Base-by-base conservation (phyloP, 2,888 invertebrate genomes). In the Patella caerulea region DNA sequence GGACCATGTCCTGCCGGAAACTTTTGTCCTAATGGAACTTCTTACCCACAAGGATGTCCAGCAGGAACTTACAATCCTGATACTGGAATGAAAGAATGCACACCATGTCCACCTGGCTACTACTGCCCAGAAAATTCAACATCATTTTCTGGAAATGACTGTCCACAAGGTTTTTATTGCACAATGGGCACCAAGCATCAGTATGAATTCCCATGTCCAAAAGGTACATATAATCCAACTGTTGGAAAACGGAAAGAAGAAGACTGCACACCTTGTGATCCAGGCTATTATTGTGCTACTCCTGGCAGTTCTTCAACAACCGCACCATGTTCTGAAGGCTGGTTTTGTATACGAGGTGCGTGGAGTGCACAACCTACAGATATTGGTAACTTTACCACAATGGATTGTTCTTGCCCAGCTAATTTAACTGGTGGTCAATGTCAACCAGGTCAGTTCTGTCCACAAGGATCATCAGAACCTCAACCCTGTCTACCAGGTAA, bases 1-100 rank as follows among this genome's bases (percentile, higher is more conserved):
- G 89, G 90, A n/a, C 87, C 87, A 0, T 91, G 91, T 78, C 89
- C 90, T 11, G 79, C 83, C 3, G 90, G 90, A n/a, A 87, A 90
- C 78, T 90, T 85, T 79, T 91, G 91, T 76, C 88, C 87, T 2
- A 87, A 87, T 78, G 90, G 90, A 55, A 91, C 90, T 29, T 83
- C 87, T 19, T 88, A 83, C 72, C 88, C 88, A 45, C 82, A 86
- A 17, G 85, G 84, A 11, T 88, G 88, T 72, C 81, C 83, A 34
- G 84, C 86, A 11, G 88, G 88, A 53, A 82, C 84, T 0, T 88
- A 86, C 80, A 86, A 83, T 74, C 83, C 83, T 34, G 74, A 77
- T 14, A 83, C 86, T 17, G 87, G 87, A 29, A 76, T 80, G 52
- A 73, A 80, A 3, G 59, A 76, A 12, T 87, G 87, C 76, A 79